Base-by-base conservation (phyloP, 2,113 vertebrate genomes). In the Phasianus colchicus region DNA sequence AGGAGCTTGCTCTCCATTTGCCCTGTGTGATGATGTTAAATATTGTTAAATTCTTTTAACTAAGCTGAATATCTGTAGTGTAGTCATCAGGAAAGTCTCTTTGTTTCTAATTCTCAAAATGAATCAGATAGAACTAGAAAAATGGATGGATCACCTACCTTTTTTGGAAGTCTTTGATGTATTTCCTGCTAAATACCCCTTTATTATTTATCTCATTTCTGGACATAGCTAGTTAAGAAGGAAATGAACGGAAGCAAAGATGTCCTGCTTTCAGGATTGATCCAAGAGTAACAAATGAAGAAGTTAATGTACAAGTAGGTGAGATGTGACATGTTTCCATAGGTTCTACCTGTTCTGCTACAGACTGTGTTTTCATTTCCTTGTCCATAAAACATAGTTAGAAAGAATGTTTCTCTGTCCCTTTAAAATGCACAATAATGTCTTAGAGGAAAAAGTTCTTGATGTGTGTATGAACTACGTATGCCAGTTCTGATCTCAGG, bases 401-500 rank as follows among this genome's bases (percentile, higher is more conserved):
- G 66, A 61, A 15, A 43, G 2, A 13, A 6, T 5, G 2, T 7
- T 12, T 61, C 34, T 45, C 6, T 74, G 21, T 78, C 61, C 29
- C 83, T 67, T 67, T 6, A 6, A 45, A 60, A 12, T 42, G 9
- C 13, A 12, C 58, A 84, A 1, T 71, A 58, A 70, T 9, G n/a
- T 38, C 21, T 81, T 42, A 58, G 61, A 63, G 57, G 36, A 72
- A 74, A 55, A 11, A n/a, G 12, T 32, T 81, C 13, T 32, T 65
- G 15, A 52, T 36, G 10, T 18, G 45, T 0, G 0, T 9, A 2
- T 29, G 45, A 78, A 52, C 25, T 38, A 32, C 18, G 1, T 38
- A 10, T 60, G 6, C 27, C 43, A 38, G 5, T 47, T 78, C 34
- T 72, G 32, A 50, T 77, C 65, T 65, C n/a, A 32, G n/a, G 5